Evolutionary conservation across 2,888 invertebrate genomes (phyloP).

Genomic region (Euplagia quadripunctaria): DNA sequence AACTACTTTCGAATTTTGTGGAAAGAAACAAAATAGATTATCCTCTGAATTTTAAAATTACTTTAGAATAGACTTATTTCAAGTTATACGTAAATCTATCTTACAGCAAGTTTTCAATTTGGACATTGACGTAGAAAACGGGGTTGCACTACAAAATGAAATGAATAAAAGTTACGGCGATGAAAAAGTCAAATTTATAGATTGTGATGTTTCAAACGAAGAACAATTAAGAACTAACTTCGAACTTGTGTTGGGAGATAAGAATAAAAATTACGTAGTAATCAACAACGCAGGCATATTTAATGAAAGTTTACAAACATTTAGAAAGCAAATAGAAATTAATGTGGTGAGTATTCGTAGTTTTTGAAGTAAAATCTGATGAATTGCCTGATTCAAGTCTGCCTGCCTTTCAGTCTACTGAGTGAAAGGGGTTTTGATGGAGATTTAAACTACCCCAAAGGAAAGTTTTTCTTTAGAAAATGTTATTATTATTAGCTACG

Average conservation of each 20-base stretch:
- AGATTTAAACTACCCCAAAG: too few species aligned
- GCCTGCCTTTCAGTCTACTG: too few species aligned
- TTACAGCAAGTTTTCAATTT: constrained; percentile 41
- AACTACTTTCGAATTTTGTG: too few species aligned
- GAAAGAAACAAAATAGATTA: too few species aligned
- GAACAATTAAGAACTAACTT: constrained; percentile 33
- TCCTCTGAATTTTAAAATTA: too few species aligned
- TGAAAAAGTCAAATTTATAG: constrained; percentile 37
- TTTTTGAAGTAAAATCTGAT: neutral
- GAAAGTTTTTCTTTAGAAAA: neutral
- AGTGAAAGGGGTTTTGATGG: too few species aligned
- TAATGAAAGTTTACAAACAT: constrained; percentile 48
- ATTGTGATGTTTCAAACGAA: constrained; percentile 45
- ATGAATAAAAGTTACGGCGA: constrained; percentile 38
- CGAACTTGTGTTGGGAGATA: constrained; percentile 29
- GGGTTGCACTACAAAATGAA: constrained; percentile 34
- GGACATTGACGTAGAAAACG: constrained; percentile 39
- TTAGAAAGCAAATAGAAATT: constrained; percentile 50
- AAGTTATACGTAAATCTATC: neutral
- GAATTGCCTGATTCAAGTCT: too few species aligned
- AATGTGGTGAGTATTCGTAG: constrained; percentile 57
- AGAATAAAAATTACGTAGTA: constrained; percentile 27
- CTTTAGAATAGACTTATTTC: too few species aligned
- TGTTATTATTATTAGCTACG: neutral
- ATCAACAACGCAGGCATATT: constrained; percentile 55